Percentiles rank a stretch among this genome's conserved stretches.
Evolutionary conservation across 2,797 vertebrate species (phyloP).

Genomic region (Pitangus sulphuratus): DNA sequence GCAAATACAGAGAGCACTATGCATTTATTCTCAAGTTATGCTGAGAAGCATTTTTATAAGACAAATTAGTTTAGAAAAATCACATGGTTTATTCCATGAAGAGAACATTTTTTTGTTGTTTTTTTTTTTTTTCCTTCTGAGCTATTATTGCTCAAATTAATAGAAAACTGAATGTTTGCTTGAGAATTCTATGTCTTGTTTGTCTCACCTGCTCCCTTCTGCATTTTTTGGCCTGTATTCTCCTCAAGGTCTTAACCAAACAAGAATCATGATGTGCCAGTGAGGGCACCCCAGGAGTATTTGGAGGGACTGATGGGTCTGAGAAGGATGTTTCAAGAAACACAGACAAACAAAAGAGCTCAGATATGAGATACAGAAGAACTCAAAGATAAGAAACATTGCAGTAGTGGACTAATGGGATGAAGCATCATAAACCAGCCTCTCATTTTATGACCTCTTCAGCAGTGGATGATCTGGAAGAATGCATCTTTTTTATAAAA

Average conservation of each 20-base stretch:
- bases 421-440: not conserved
- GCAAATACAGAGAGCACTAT: not conserved
- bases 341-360: not conserved
- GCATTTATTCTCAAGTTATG: not conserved
- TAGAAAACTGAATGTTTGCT: not conserved
- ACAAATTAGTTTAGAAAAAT: not conserved
- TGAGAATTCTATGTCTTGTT: not conserved
- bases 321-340: not conserved
- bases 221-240: not conserved
- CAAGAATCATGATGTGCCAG: not conserved
- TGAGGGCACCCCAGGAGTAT: not conserved
- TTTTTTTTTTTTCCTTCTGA: not conserved
- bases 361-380: not conserved
- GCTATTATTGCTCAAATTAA: not conserved
- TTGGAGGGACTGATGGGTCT: not conserved
- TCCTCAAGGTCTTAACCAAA: not conserved
- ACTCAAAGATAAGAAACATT: not conserved
- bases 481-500: not conserved
- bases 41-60: not conserved
- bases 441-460: not conserved
- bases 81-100: rapidly evolving
- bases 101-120: not conserved
- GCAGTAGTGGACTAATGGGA: not conserved
- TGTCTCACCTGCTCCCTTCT: not conserved
- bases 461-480: not conserved